phyloP scores from a whole-genome alignment of 1,140 invertebrate species.

The Cydia pomonella region DNA sequence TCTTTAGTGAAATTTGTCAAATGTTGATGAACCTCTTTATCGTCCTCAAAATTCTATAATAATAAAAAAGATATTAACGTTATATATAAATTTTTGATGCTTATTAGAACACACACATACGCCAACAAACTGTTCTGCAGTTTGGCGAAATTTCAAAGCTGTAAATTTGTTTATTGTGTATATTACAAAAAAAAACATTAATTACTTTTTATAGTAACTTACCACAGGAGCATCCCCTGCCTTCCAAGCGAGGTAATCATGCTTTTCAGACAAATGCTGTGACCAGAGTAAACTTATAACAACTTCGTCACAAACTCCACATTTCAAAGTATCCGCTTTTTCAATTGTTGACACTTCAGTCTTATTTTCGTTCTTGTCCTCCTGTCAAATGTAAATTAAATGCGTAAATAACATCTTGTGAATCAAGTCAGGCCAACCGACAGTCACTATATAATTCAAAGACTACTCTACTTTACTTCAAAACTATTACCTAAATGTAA shows the following conservation, averaged over 20 bases:
- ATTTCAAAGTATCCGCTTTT: slow-evolving; percentile 37
- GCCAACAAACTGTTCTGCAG: no score
- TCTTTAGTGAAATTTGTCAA: slow-evolving; percentile 43
- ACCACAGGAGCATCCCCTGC: slow-evolving; percentile 50
- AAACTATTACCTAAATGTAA: no score
- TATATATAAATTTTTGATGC: neutral
- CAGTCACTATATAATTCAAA: no score
- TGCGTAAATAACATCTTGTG: neutral
- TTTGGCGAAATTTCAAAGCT: no score
- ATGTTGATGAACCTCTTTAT: slow-evolving; percentile 45
- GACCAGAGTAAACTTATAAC: slow-evolving; percentile 63
- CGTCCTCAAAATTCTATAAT: slow-evolving; percentile 49
- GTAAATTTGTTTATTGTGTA: no score
- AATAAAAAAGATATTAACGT: slow-evolving; percentile 17
- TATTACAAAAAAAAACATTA: no score
- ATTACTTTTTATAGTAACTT: slow-evolving; percentile 37
- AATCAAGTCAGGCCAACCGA: no score
- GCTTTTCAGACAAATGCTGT: slow-evolving; percentile 72
- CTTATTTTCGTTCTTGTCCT: neutral
- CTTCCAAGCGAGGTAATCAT: slow-evolving; percentile 62
- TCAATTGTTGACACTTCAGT: neutral
- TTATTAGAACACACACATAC: no score
- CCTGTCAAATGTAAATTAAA: neutral
- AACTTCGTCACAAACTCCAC: slow-evolving; percentile 51
- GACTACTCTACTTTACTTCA: no score